Evolutionary conservation across 2,113 vertebrate species (phyloP).

Genomic region (Gavialis gangeticus): DNA sequence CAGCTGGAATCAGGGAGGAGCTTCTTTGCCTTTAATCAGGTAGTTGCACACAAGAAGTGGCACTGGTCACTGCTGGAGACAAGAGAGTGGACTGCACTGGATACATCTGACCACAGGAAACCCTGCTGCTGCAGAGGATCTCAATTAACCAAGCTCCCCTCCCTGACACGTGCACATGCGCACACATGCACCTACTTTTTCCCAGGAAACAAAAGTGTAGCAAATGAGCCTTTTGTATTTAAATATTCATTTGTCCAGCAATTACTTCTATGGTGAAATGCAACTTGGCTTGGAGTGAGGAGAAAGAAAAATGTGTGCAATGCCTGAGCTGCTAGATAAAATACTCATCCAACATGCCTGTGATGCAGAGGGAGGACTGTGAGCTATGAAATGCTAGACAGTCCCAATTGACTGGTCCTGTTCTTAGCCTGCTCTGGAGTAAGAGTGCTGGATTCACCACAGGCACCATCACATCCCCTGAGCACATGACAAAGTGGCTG

Average conservation of each 20-base stretch:
- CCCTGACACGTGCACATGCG: background rate
- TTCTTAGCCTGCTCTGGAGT: background rate
- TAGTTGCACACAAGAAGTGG: background rate
- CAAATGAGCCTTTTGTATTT: background rate
- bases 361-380: background rate
- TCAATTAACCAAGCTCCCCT: background rate
- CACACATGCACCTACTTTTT: too few species aligned
- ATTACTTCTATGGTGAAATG: background rate
- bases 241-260: background rate
- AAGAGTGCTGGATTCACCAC: background rate
- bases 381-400: background rate
- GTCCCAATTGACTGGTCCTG: background rate
- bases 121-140: background rate
- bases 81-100: background rate
- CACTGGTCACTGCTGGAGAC: background rate
- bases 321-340: background rate
- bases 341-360: background rate
- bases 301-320: background rate
- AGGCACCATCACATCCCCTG: too few species aligned
- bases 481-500: too few species aligned
- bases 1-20: background rate
- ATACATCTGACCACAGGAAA: background rate
- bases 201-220: background rate
- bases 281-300: background rate
- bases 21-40: background rate